Evolutionary conservation across 2,888 invertebrate genomes (phyloP).

Genomic region (Oasisia sp.): DNA sequence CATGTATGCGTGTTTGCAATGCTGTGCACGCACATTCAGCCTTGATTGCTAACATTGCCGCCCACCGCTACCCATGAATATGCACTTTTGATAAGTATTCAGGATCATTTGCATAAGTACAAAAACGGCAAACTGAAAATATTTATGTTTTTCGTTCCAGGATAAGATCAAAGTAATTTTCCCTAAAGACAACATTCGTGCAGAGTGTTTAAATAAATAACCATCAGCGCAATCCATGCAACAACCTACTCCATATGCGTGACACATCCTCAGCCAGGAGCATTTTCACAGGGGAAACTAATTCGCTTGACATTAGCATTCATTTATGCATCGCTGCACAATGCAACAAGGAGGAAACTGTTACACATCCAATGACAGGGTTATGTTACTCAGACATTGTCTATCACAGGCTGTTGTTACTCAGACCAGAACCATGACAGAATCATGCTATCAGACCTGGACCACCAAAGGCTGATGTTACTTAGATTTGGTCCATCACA

Average conservation of each 20-base stretch:
- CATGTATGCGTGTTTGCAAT: too few species aligned
- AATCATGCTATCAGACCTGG: not conserved
- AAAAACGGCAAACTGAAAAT: not conserved
- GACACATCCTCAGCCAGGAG: not conserved
- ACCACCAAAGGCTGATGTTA: not conserved
- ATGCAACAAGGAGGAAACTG: not conserved
- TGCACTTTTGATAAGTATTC: not conserved
- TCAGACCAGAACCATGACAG: too few species aligned
- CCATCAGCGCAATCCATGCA: not conserved
- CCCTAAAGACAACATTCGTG: not conserved
- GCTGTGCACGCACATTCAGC: not conserved
- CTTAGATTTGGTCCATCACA: not conserved
- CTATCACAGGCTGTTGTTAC: too few species aligned
- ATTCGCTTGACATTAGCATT: not conserved
- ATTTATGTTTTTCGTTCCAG: not conserved
- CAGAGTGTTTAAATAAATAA: not conserved
- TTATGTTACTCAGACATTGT: not conserved
- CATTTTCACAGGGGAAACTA: slow-evolving; percentile 3
- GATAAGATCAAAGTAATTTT: not conserved
- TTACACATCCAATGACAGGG: not conserved
- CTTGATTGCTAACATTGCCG: not conserved
- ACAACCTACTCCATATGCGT: not conserved
- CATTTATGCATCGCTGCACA: slow-evolving; percentile 17
- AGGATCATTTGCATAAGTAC: not conserved
- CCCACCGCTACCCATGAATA: not conserved